phyloP scores from a whole-genome alignment of 1,140 invertebrate species.

The Bombyx mandarina region DNA sequence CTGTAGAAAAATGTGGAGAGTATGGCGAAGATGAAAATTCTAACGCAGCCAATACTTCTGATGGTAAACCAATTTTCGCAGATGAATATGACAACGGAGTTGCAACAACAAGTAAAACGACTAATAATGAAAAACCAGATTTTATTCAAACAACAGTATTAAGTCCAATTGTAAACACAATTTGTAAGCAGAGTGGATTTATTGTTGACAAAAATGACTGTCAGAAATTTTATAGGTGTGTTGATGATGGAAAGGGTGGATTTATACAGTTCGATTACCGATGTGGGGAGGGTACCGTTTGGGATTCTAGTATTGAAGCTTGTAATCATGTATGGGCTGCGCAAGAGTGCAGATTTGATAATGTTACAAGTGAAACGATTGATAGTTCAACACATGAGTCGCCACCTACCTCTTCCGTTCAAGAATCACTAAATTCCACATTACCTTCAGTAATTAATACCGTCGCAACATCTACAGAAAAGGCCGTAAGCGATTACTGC shows the following conservation, averaged over 20 bases:
- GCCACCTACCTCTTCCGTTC: too few species aligned
- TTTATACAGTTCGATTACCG: slow-evolving; percentile 74
- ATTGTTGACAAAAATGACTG: slow-evolving; percentile 73
- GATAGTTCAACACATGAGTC: too few species aligned
- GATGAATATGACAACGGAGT: too few species aligned
- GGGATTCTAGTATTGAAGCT: slow-evolving; percentile 72
- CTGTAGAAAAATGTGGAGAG: slow-evolving; percentile 31
- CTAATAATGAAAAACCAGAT: too few species aligned
- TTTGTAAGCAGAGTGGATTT: slow-evolving; percentile 68
- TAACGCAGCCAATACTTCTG: background rate
- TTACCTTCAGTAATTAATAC: too few species aligned
- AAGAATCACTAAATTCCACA: too few species aligned
- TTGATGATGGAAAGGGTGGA: slow-evolving; percentile 72
- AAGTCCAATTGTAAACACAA: slow-evolving; percentile 7
- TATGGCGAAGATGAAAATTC: background rate
- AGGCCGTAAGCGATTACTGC: slow-evolving; percentile 18
- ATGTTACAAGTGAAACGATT: too few species aligned
- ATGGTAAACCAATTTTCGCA: too few species aligned
- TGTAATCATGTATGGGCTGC: slow-evolving; percentile 73
- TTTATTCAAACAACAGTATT: too few species aligned
- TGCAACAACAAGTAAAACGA: too few species aligned
- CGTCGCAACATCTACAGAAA: too few species aligned
- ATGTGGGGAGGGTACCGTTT: slow-evolving; percentile 76
- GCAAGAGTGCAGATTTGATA: slow-evolving; percentile 63
- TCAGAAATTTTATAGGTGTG: slow-evolving; percentile 78